Percentiles rank a stretch among this genome's conserved stretches.
These are phyloP conservation scores for Pseudomyrmex cubaensis DNA, from an alignment of 1,140 invertebrate species.

Conservation along the genomic window DNA sequence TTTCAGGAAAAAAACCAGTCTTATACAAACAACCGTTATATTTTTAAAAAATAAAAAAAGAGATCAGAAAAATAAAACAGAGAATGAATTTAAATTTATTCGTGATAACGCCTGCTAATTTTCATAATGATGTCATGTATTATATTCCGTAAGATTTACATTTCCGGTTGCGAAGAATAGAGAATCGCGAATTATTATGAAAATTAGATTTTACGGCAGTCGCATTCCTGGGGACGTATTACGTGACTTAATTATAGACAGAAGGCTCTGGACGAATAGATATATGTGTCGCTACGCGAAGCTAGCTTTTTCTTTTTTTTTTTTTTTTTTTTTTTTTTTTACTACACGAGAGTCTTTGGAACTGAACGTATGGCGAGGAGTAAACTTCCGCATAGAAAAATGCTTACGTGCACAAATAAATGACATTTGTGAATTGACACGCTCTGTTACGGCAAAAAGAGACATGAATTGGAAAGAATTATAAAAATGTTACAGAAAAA, in stretches of 20 bases:
- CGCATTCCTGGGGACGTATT: neutral
- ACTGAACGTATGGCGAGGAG: neutral
- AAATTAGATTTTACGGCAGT: constrained; percentile 30
- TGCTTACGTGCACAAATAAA: constrained; percentile 5
- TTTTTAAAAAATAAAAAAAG: neutral
- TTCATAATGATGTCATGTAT: constrained; percentile 14
- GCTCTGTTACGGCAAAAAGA: neutral
- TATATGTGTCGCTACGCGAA: constrained; percentile 11
- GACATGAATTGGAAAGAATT: neutral
- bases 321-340: constrained; percentile 11
- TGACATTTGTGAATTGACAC: neutral
- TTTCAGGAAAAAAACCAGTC: too few species aligned
- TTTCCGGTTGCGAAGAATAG: constrained; percentile 12
- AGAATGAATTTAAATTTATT: neutral
- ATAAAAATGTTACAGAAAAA: neutral
- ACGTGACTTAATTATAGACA: constrained; percentile 6
- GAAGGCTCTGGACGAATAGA: neutral
- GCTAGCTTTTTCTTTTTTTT: neutral
- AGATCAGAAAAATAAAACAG: neutral
- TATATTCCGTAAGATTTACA: constrained; percentile 16
- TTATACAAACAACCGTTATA: neutral
- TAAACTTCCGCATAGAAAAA: constrained; percentile 5
- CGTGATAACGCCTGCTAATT: neutral
- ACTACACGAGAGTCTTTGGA: neutral
- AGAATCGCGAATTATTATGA: constrained; percentile 12